These are phyloP conservation scores for Acleris emargana DNA, from an alignment of 2,888 invertebrate species.

Conservation along the genomic window DNA sequence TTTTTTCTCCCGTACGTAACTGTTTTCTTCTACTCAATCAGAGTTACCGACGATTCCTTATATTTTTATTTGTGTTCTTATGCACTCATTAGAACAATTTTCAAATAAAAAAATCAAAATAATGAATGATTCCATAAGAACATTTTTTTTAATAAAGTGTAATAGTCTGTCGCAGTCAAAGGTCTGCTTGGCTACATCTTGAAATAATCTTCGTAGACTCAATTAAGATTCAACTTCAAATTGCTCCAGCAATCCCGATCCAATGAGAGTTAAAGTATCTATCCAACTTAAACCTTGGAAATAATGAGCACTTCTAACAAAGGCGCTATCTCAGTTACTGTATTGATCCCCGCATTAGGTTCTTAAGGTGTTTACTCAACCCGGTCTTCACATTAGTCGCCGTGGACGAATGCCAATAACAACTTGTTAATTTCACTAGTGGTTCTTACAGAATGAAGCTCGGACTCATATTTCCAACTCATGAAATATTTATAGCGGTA, in stretches of 20 bases:
- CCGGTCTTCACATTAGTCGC: conserved; percentile 52
- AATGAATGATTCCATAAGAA: too few relatives aligned
- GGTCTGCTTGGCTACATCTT: background rate
- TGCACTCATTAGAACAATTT: background rate
- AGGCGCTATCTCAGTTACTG: conserved; percentile 9
- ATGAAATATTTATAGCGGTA: conserved; percentile 74
- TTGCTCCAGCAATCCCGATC: conserved; percentile 4
- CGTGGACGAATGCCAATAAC: conserved; percentile 74
- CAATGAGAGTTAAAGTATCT: conserved; percentile 10
- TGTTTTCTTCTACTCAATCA: too few relatives aligned
- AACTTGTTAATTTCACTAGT: conserved; percentile 74
- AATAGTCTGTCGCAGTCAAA: background rate
- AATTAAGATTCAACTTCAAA: conserved; percentile 7
- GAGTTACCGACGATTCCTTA: too few relatives aligned
- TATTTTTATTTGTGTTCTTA: too few relatives aligned
- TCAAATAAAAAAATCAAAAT: background rate
- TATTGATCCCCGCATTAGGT: conserved; percentile 43
- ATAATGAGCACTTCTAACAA: conserved; percentile 29
- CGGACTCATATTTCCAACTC: conserved; percentile 72
- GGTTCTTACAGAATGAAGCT: conserved; percentile 64
- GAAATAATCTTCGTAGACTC: background rate
- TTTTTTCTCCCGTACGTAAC: too few relatives aligned
- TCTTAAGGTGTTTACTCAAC: conserved; percentile 43
- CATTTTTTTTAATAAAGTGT: background rate
- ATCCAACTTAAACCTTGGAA: conserved; percentile 19